Conservation (phyloP, 2,888 invertebrate species). For the Euzophera pinguis region DNA sequence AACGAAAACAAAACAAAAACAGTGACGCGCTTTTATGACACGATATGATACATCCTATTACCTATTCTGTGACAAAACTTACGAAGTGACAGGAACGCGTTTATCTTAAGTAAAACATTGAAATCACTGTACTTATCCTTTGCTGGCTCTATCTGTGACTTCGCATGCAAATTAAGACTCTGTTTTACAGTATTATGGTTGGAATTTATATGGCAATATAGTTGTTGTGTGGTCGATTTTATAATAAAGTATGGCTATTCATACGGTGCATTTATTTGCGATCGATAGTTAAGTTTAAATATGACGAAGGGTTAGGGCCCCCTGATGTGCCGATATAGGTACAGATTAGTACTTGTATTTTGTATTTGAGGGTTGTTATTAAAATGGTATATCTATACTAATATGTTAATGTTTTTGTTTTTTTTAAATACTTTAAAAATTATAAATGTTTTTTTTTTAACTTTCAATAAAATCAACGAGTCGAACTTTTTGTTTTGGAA, state of each 20-base stretch:
- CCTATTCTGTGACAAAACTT: neutral
- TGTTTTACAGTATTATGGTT: neutral
- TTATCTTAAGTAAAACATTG: neutral
- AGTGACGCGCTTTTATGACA: neutral
- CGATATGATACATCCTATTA: neutral
- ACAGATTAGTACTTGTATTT: conserved; percentile 13
- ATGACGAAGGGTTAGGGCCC: conserved; percentile 63
- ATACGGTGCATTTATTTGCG: conserved; percentile 20
- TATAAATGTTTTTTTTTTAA: too few relatives aligned
- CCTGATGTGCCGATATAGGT: conserved; percentile 23
- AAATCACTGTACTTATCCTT: neutral
- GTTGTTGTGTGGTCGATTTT: conserved; percentile 11
- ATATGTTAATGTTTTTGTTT: too few relatives aligned
- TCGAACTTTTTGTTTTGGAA: too few relatives aligned
- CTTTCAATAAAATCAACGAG: too few relatives aligned
- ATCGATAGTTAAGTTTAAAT: conserved; percentile 47
- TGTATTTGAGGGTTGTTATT: conserved; percentile 9
- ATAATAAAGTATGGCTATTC: conserved; percentile 20
- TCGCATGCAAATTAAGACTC: neutral
- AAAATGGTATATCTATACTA: neutral
- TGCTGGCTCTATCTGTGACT: neutral
- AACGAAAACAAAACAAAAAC: neutral
- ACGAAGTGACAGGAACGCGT: neutral
- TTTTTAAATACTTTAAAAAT: too few relatives aligned
- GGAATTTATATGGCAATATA: neutral